phyloP scores from a whole-genome alignment of 2,113 vertebrate genomes.

The Tympanuchus pallidicinctus region DNA sequence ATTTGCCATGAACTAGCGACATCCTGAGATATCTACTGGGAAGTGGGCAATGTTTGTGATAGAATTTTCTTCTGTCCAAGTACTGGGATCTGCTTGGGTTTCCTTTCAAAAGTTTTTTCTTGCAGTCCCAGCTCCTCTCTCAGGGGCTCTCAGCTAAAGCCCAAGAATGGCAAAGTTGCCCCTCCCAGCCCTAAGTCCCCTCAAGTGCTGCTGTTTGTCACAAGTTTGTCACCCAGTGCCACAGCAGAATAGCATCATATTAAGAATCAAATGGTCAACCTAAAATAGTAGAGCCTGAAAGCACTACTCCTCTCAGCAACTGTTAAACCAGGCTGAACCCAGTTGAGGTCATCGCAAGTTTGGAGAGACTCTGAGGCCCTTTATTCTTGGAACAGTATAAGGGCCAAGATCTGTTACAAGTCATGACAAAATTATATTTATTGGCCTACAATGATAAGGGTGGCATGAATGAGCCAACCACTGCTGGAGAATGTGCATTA shows the following conservation, averaged over 20 bases:
- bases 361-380: too few species aligned
- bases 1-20: not conserved
- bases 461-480: not conserved
- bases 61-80: not conserved
- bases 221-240: accelerated
- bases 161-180: accelerated
- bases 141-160: not conserved
- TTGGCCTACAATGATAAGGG: not conserved
- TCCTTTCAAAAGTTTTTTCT: not conserved
- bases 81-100: not conserved
- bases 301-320: not conserved
- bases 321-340: not conserved
- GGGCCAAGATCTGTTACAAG: not conserved
- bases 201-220: not conserved
- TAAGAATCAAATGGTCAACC: accelerated
- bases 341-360: not conserved
- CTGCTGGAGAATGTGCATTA: not conserved
- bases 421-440: not conserved
- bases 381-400: not conserved
- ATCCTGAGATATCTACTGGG: not conserved
- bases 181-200: not conserved
- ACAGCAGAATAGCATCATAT: accelerated
- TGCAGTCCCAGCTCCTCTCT: not conserved
- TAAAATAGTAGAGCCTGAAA: not conserved
- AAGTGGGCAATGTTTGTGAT: accelerated